Conservation (phyloP, 2,797 vertebrate species). For the Mormyrops boulengeri region DNA sequence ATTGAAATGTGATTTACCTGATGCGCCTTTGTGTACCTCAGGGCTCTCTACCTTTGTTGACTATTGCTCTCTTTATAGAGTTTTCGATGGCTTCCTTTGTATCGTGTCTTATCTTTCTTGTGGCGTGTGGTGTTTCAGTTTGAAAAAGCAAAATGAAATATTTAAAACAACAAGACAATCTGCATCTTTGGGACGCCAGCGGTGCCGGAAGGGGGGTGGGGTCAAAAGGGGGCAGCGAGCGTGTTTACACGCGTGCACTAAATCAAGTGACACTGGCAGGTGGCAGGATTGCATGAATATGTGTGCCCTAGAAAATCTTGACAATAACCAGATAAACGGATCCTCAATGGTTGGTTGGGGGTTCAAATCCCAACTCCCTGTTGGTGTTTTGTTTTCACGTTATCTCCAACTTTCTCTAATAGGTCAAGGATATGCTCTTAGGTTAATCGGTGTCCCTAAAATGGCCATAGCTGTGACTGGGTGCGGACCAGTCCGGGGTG, state of each 20-base stretch:
- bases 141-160: neutral
- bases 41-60: neutral
- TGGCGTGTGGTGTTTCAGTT: neutral
- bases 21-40: neutral
- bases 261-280: neutral
- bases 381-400: neutral
- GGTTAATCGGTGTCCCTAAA: neutral
- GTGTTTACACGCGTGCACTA: neutral
- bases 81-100: neutral
- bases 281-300: neutral
- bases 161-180: neutral
- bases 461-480: neutral
- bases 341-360: neutral
- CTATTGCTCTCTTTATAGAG: neutral
- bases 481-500: neutral
- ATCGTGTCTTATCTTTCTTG: neutral
- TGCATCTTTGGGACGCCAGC: neutral
- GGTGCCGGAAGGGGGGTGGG: neutral
- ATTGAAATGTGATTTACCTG: neutral
- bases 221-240: neutral
- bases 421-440: neutral
- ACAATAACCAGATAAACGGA: neutral
- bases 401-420: neutral
- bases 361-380: neutral
- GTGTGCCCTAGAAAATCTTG: neutral